Evolutionary conservation across 2,888 invertebrate species (phyloP), one percentile per base, ranked within the genome.

Genomic region (Stenichneumon culpator): DNA sequence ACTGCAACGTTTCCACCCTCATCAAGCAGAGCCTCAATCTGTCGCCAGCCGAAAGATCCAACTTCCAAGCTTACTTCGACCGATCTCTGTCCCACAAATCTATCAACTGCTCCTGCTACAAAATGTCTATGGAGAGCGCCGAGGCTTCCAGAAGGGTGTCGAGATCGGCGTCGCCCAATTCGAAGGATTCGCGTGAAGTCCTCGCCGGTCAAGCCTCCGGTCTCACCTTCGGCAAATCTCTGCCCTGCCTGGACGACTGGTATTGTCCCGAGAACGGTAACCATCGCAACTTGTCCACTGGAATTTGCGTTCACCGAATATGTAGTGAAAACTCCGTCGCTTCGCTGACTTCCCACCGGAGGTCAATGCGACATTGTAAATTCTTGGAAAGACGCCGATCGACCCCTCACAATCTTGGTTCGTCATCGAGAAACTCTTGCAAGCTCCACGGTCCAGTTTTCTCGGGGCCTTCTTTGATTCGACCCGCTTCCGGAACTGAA

Each of bases 1-100:
- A 93, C 81, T 93, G 92, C 88, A 93, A 92, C 86, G 92, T 93
- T 0, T 91, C 92, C 11, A 90, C 91, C 84, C 87, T 93, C 85
- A 93, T 93, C n/a, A 68, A 90, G 28, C 90, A 89, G 63, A 92
- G 92, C 79, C 86, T 89, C 39, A 90, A 92, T 52, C 87, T 93
- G 16, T 90, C 92, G 11, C 90, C 91, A 0, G 82, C 90, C n/a
- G 93, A 93, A 84, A 91, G 91, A 36, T 89, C 89, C 4, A 92
- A 93, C 63, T 92, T 93, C 28, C 88, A 89, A 52, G 89, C 88
- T 0, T 92, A 93, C 82, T 92, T 93, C 81, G 88, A 89, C 7
- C 89, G 90, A 22, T 92, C 92, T n/a, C 86, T 92, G 25, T 92
- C 92, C 0, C 91, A 92, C 86, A 92, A 92, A 84, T 92, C 92